phyloP scores from a whole-genome alignment of 1,140 invertebrate species.

The Drosophila varians region DNA sequence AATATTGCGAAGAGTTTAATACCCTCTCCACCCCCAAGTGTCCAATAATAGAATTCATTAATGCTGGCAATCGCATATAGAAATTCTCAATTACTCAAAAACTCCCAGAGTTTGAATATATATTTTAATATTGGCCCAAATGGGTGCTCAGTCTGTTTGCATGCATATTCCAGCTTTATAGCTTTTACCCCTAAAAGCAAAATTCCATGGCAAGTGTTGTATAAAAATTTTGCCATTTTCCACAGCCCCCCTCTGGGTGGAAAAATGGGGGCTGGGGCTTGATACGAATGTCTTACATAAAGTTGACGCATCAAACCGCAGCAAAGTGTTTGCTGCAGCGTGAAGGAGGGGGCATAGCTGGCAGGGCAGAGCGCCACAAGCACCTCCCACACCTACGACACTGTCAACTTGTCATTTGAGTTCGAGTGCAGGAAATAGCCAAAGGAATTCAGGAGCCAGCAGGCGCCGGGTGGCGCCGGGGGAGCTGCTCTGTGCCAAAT shows the following conservation, averaged over 20 bases:
- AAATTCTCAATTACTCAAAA: not conserved
- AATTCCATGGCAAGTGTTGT: conserved; percentile 58
- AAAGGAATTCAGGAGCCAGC: conserved; percentile 21
- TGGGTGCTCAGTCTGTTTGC: conserved; percentile 14
- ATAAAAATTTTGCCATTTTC: conserved; percentile 59
- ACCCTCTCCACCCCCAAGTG: not conserved
- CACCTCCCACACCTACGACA: conserved; percentile 16
- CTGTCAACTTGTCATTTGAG: conserved; percentile 71
- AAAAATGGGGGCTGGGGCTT: not conserved
- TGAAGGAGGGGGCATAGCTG: too few relatives aligned
- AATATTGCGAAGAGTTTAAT: not conserved
- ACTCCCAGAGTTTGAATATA: not conserved
- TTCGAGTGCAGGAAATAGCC: conserved; percentile 54
- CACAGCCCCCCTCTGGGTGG: not conserved
- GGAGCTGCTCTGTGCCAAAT: conserved; percentile 44
- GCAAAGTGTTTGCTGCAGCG: conserved; percentile 40
- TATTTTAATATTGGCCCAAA: not conserved
- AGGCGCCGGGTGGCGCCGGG: not conserved
- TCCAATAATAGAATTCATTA: not conserved
- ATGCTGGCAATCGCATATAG: too few relatives aligned
- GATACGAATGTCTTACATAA: conserved; percentile 69
- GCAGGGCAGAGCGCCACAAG: too few relatives aligned
- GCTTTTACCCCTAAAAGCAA: conserved; percentile 42
- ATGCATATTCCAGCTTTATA: not conserved
- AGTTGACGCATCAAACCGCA: conserved; percentile 74